A percentile compares a stretch with the other conserved stretches of the same genome.
Evolutionary conservation across 2,797 vertebrate species (phyloP).

Genomic region (Columba guinea): DNA sequence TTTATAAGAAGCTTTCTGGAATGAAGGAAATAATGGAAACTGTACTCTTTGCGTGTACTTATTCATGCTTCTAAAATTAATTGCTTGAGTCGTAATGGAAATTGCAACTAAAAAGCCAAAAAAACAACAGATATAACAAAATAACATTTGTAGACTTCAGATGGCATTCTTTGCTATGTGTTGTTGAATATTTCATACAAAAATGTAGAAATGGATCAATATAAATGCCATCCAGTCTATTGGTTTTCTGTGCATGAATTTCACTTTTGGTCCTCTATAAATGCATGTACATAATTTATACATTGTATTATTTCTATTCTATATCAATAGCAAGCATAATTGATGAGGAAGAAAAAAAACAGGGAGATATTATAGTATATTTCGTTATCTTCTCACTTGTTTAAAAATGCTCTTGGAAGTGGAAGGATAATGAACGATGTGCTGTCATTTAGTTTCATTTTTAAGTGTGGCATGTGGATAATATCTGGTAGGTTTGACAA

Average conservation of each 20-base stretch:
- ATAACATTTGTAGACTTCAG: neutral
- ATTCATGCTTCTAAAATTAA: neutral
- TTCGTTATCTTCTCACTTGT: slow-evolving; percentile 14
- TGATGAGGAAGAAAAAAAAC: neutral
- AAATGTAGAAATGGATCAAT: neutral
- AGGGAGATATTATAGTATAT: neutral
- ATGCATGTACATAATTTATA: neutral
- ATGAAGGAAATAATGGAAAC: neutral
- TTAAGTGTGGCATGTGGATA: neutral
- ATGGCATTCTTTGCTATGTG: neutral
- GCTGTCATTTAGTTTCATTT: slow-evolving; percentile 4
- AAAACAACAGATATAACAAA: neutral
- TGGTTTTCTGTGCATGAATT: neutral
- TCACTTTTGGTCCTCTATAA: neutral
- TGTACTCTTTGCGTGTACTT: neutral
- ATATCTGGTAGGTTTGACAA: slow-evolving; percentile 11
- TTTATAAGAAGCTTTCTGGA: neutral
- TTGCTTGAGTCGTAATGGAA: neutral
- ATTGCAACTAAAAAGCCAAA: neutral
- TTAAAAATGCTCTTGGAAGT: slow-evolving; percentile 12
- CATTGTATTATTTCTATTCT: neutral
- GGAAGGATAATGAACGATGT: neutral
- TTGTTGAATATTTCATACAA: neutral
- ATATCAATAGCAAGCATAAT: neutral
- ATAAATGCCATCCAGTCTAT: neutral